These are phyloP conservation scores for Pogonocichla stellata DNA, from an alignment of 2,113 vertebrate species.

Conservation along the genomic window DNA sequence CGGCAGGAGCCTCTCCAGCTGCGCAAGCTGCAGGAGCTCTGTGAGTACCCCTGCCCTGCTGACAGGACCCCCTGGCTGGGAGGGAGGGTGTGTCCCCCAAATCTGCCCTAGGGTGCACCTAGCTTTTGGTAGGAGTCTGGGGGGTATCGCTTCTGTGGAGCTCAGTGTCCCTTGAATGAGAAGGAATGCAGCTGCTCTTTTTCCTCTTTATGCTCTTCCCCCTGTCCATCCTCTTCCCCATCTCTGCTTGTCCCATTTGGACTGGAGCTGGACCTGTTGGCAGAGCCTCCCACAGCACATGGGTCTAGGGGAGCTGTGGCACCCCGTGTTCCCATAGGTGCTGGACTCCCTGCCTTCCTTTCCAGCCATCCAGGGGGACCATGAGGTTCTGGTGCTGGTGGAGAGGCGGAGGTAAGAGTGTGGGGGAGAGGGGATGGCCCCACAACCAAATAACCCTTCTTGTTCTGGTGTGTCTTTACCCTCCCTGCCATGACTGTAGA, in stretches of 20 bases:
- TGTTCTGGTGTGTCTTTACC: not conserved
- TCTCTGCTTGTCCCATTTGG: not conserved
- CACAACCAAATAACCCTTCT: not conserved
- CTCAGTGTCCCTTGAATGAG: not conserved
- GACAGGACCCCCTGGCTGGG: not conserved
- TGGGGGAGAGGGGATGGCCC: fast-evolving
- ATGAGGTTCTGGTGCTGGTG: slow-evolving; percentile 90
- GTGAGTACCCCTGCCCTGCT: slow-evolving; percentile 72
- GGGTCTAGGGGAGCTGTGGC: not conserved
- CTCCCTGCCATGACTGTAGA: not conserved
- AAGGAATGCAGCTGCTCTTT: not conserved
- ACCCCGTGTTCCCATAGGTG: fast-evolving
- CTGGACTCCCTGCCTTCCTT: not conserved
- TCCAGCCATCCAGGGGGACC: slow-evolving; percentile 87
- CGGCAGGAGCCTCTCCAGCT: slow-evolving; percentile 82
- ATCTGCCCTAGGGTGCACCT: not conserved
- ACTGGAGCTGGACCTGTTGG: not conserved
- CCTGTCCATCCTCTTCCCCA: not conserved
- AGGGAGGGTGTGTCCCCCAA: not conserved
- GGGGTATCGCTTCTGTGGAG: not conserved
- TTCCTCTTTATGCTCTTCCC: not conserved
- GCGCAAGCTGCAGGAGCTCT: slow-evolving; percentile 91
- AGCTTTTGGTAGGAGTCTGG: not conserved
- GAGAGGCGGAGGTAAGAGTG: slow-evolving; percentile 84
- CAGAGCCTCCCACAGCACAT: not conserved